Base-by-base conservation (phyloP, 2,113 vertebrate species). In the Phrynocephalus versicolor region DNA sequence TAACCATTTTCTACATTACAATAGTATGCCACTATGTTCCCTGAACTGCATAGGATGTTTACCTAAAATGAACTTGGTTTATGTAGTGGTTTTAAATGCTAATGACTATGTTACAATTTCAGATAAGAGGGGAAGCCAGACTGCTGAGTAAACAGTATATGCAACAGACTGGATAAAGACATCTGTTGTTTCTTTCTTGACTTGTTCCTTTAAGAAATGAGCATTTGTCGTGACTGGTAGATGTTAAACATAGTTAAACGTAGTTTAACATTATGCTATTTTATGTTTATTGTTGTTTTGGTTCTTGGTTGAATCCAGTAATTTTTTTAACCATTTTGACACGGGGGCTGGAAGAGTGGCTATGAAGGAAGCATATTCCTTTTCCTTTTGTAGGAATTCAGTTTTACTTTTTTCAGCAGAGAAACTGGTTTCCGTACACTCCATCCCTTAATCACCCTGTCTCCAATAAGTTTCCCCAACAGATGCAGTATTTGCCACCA, bases 131-230 rank as follows among this genome's bases (percentile, higher is more conserved):
- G 64, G 64, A 30, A 75, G 45, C 33, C 60, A 81, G 69, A 45
- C 79, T 84, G 0, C 7, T 39, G 79, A 72, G 83, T 57, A 75
- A 91, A 83, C 86, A 90, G 14, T 21, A 85, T 30, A 79, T 88
- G 3, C 82, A 86, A 1, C 35, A 86, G 74, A 21, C 78, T 45
- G 67, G n/a, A 72, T 81, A 77, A 67, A 72, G 89, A 79, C 91
- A 69, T 89, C 72, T 81, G 86, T 79, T 91, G 85, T 86, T 79
- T 85, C 65, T 85, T 21, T 87, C 84, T 19, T 60, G 60, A 84
- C 86, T 80, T 35, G 35, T 75, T 12, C 69, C 78, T 2, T 67
- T 84, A 72, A 78, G 90, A 94, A 90, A 89, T 67, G 81, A 93
- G 77, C 91, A 89, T 41, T 91, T 83, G 45, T 69, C 73, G 72